Evolutionary conservation across 2,888 invertebrate genomes (phyloP).

Genomic region (Brachypalpus laphriformis): DNA sequence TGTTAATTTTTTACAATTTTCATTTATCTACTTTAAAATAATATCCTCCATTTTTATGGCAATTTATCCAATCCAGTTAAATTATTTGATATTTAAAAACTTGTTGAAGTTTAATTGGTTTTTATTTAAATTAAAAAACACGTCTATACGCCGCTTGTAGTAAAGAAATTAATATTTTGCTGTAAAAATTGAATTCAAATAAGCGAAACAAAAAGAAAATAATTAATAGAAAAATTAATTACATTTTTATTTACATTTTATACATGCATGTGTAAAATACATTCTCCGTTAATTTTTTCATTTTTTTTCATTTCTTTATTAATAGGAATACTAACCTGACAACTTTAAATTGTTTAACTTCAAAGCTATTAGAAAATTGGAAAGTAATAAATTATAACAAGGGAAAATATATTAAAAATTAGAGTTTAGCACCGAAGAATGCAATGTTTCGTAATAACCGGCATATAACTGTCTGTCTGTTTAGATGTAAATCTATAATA

Average conservation of each 20-base stretch:
- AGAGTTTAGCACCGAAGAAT: too few species aligned
- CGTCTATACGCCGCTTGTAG: conserved; percentile 53
- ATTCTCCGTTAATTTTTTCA: conserved; percentile 26
- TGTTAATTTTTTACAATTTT: conserved; percentile 38
- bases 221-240: background rate
- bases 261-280: conserved; percentile 61
- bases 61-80: conserved; percentile 54
- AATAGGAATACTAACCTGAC: conserved; percentile 52
- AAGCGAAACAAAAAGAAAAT: background rate
- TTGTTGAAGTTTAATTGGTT: background rate
- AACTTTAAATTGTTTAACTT: conserved; percentile 30
- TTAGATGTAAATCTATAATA: too few species aligned
- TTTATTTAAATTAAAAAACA: conserved; percentile 39
- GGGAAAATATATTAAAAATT: background rate
- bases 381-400: too few species aligned
- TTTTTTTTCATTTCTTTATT: conserved; percentile 12
- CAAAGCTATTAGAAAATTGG: background rate
- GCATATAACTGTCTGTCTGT: too few species aligned
- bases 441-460: too few species aligned
- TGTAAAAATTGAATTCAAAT: background rate
- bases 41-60: conserved; percentile 35
- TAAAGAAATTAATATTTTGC: conserved; percentile 5
- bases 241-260: conserved; percentile 67
- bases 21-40: conserved; percentile 27
- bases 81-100: conserved; percentile 8